These are phyloP conservation scores for Mionectes macconnelli DNA, from an alignment of 2,113 vertebrate species.

Conservation along the genomic window DNA sequence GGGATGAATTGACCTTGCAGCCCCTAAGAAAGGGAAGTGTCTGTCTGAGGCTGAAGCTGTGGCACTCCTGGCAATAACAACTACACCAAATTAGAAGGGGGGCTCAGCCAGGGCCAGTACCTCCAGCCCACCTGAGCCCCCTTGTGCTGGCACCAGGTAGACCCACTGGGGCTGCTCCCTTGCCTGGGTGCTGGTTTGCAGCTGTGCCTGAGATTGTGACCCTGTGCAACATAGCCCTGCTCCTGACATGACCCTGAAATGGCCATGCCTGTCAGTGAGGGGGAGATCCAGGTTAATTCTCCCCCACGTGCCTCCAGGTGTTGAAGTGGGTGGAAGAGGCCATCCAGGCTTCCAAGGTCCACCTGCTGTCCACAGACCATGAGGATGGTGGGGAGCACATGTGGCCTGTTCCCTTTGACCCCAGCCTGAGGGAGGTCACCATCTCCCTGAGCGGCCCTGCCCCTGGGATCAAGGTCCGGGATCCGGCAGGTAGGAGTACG, in stretches of 20 bases:
- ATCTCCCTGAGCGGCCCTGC: slow-evolving; percentile 89
- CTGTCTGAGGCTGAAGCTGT: neutral
- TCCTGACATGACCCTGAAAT: rapidly evolving
- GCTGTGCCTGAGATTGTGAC: rapidly evolving
- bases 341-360: slow-evolving; percentile 88
- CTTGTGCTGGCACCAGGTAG: neutral
- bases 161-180: neutral
- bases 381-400: slow-evolving; percentile 79
- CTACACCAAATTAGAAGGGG: neutral
- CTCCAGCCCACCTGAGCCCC: neutral
- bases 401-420: slow-evolving; percentile 86
- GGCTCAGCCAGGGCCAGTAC: neutral
- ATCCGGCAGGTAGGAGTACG: slow-evolving; percentile 79
- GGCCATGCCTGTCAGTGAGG: rapidly evolving
- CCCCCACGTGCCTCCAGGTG: slow-evolving; percentile 69
- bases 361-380: slow-evolving; percentile 87
- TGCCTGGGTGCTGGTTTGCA: rapidly evolving
- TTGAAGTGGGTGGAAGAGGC: slow-evolving; percentile 94
- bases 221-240: neutral
- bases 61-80: neutral
- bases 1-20: neutral
- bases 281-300: neutral
- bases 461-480: slow-evolving; percentile 81
- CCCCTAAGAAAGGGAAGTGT: rapidly evolving
- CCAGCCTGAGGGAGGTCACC: slow-evolving; percentile 90